A percentile compares a stretch with the other conserved stretches of the same genome.
Conservation (phyloP, 1,140 invertebrate species). For the Drosophila yakuba region DNA sequence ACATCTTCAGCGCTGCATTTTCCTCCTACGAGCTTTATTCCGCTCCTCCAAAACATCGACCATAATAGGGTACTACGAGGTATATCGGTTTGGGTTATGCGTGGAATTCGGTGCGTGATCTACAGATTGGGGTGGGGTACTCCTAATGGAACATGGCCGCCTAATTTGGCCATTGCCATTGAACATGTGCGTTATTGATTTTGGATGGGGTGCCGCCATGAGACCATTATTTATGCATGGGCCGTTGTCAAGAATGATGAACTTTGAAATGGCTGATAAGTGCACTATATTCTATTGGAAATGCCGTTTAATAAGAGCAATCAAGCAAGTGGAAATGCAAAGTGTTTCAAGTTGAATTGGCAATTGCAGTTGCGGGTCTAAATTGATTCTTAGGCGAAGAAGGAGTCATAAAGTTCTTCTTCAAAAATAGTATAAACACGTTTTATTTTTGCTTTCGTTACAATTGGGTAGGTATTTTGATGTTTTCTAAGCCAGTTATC, state of each 20-base stretch:
- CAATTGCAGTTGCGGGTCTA: neutral
- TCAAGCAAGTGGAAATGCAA: conserved; percentile 8
- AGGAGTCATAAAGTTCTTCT: too few relatives aligned
- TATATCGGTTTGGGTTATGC: conserved; percentile 19
- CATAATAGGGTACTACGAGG: conserved; percentile 29
- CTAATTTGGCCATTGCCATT: conserved; percentile 23
- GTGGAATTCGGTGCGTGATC: conserved; percentile 10
- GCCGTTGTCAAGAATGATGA: neutral
- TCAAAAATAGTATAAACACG: too few relatives aligned
- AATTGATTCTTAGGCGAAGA: neutral
- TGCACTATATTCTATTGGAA: neutral
- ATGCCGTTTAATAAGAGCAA: conserved; percentile 17
- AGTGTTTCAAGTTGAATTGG: neutral
- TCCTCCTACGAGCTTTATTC: conserved; percentile 76
- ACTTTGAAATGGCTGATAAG: conserved; percentile 17
- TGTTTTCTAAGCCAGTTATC: neutral
- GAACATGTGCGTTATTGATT: conserved; percentile 38
- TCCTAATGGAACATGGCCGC: conserved; percentile 4
- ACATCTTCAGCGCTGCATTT: conserved; percentile 75
- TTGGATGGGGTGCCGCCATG: conserved; percentile 2
- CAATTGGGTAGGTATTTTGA: neutral
- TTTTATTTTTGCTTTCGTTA: too few relatives aligned
- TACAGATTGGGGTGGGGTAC: conserved; percentile 1
- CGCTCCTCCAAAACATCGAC: conserved; percentile 26
- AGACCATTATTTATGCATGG: conserved; percentile 12